These are phyloP conservation scores for Agrochola litura DNA, from an alignment of 2,888 invertebrate species.

Conservation along the genomic window DNA sequence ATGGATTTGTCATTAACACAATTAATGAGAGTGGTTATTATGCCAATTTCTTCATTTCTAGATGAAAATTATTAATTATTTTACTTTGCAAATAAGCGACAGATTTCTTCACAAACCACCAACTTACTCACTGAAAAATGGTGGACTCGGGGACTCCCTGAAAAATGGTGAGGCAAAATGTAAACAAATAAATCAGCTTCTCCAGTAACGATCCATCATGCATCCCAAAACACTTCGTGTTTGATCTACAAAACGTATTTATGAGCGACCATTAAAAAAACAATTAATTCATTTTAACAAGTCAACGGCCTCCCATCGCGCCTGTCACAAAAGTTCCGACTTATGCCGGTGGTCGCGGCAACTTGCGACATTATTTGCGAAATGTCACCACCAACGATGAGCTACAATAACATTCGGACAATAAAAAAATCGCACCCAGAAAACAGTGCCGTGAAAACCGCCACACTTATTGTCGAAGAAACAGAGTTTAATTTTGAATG, in stretches of 20 bases:
- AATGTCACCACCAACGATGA: conserved; percentile 81
- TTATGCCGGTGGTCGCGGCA: conserved; percentile 72
- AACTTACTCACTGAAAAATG: background rate
- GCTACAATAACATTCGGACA: conserved; percentile 73
- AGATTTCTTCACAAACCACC: background rate
- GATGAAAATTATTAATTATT: too few species aligned
- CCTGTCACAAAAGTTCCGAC: conserved; percentile 75
- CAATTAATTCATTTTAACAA: conserved; percentile 69
- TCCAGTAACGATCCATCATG: conserved; percentile 42
- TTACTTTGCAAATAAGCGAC: background rate
- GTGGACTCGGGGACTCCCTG: background rate
- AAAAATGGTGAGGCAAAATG: background rate
- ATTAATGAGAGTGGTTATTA: background rate
- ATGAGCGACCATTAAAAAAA: conserved; percentile 50
- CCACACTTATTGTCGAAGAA: background rate
- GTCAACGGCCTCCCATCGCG: conserved; percentile 69
- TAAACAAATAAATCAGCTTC: conserved; percentile 18
- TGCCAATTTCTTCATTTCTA: background rate
- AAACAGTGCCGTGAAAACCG: background rate
- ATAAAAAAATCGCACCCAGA: conserved; percentile 51
- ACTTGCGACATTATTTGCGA: conserved; percentile 79
- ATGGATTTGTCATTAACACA: background rate
- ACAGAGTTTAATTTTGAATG: conserved; percentile 59
- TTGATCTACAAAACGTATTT: conserved; percentile 55
- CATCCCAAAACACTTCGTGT: conserved; percentile 36